Conservation (phyloP, 2,797 vertebrate genomes). For the Huso huso region DNA sequence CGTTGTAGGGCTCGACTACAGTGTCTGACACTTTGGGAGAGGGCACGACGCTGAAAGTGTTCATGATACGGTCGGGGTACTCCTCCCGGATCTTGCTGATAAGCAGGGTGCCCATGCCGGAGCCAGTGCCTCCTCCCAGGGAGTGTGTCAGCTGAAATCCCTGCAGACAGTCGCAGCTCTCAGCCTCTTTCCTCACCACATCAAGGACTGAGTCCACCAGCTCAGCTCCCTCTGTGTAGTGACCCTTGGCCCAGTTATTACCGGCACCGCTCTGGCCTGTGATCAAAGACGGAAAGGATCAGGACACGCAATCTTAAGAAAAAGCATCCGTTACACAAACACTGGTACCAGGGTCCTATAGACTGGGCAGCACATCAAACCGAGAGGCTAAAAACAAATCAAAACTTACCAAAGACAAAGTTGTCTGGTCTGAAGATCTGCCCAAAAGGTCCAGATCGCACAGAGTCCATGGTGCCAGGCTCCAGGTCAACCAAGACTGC, state of each 20-base stretch:
- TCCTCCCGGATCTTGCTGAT: slow-evolving; percentile 71
- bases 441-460: slow-evolving; percentile 73
- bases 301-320: not conserved
- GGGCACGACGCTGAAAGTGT: slow-evolving; percentile 67
- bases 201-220: slow-evolving; percentile 67
- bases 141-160: slow-evolving; percentile 70
- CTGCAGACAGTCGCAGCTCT: slow-evolving; percentile 69
- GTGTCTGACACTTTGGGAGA: slow-evolving; percentile 71
- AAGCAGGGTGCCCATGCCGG: slow-evolving; percentile 65
- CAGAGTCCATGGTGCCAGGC: slow-evolving; percentile 69
- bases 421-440: slow-evolving; percentile 78
- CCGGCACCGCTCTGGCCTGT: slow-evolving; percentile 65
- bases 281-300: slow-evolving; percentile 10
- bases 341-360: not conserved
- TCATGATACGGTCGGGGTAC: slow-evolving; percentile 68
- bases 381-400: not conserved
- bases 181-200: slow-evolving; percentile 65
- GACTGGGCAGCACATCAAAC: not conserved
- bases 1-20: slow-evolving; percentile 69
- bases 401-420: slow-evolving; percentile 71
- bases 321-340: not conserved
- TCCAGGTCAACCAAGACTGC: slow-evolving; percentile 67
- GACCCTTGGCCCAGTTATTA: slow-evolving; percentile 49
- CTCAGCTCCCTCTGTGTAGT: slow-evolving; percentile 63
- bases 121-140: slow-evolving; percentile 63